Percentiles rank a stretch among this genome's conserved stretches.
phyloP scores from a whole-genome alignment of 2,113 vertebrate genomes.

The Pogona vitticeps region DNA sequence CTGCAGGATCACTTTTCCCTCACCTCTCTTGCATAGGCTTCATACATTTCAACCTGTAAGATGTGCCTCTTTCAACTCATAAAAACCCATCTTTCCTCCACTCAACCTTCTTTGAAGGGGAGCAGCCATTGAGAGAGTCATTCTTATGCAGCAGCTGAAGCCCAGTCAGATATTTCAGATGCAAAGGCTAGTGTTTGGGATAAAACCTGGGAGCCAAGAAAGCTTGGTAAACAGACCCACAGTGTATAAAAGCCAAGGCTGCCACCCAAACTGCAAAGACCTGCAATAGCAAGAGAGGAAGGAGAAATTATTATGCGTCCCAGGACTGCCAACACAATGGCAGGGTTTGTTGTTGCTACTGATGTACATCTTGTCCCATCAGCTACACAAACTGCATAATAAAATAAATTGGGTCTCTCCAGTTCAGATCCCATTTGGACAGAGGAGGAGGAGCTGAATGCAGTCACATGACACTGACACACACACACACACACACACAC shows the following conservation, averaged over 20 bases:
- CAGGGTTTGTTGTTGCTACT: background rate
- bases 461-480: background rate
- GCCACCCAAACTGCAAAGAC: slow-evolving; percentile 2
- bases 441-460: background rate
- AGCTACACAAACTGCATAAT: background rate
- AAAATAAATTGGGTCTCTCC: fast-evolving
- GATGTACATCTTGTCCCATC: background rate
- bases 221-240: slow-evolving; percentile 13
- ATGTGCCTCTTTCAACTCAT: background rate
- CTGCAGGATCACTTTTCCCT: background rate
- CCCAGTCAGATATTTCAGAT: slow-evolving; percentile 3
- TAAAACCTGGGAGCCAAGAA: background rate
- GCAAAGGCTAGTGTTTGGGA: background rate
- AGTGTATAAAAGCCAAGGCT: slow-evolving; percentile 5
- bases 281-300: background rate
- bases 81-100: too few relatives aligned
- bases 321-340: fast-evolving
- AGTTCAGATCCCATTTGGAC: background rate
- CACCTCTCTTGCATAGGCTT: background rate
- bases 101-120: background rate
- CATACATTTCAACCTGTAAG: background rate
- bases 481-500: too few relatives aligned
- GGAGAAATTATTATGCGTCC: background rate
- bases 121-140: background rate
- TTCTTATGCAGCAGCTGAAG: slow-evolving; percentile 19